A percentile compares a stretch with the other conserved stretches of the same genome.
phyloP scores from a whole-genome alignment of 2,797 vertebrate genomes.

The Oryzias dopingdopingensis region DNA sequence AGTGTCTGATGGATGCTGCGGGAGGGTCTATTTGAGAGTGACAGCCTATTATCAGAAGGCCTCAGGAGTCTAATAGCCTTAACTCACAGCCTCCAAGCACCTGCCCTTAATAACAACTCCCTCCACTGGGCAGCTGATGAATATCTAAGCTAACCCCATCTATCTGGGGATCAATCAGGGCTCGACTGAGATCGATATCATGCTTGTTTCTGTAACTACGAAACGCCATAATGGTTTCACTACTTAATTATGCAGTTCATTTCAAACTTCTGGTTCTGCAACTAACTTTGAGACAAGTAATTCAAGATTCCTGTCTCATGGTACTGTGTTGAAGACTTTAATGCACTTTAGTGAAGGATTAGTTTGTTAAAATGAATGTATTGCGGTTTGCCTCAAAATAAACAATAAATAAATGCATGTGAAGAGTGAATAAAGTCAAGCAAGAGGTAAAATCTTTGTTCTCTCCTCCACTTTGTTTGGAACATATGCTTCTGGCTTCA shows the following conservation, averaged over 20 bases:
- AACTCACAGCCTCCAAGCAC: constrained; percentile 74
- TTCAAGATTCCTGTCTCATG: constrained; percentile 32
- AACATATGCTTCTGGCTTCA: constrained; percentile 58
- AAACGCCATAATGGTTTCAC: constrained; percentile 76
- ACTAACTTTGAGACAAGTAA: constrained; percentile 56
- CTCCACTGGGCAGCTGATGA: constrained; percentile 74
- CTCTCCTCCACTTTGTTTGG: constrained; percentile 60
- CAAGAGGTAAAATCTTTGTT: constrained; percentile 53
- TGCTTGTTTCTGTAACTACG: constrained; percentile 82
- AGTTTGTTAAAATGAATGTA: too few relatives aligned
- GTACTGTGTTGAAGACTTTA: background rate
- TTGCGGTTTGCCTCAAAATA: background rate
- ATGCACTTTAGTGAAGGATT: too few relatives aligned
- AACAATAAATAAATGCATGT: constrained; percentile 22
- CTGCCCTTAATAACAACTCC: constrained; percentile 79
- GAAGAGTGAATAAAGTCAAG: constrained; percentile 40
- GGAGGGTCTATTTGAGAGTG: constrained; percentile 66
- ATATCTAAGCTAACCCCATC: constrained; percentile 78
- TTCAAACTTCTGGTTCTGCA: constrained; percentile 74
- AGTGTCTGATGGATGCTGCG: constrained; percentile 58
- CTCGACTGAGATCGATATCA: constrained; percentile 75
- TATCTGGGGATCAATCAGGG: constrained; percentile 80
- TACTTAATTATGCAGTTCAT: constrained; percentile 82
- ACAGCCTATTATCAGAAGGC: constrained; percentile 80
- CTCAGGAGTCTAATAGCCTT: constrained; percentile 80